Conservation (phyloP, 2,888 invertebrate species). For the Drosophila koepferae region DNA sequence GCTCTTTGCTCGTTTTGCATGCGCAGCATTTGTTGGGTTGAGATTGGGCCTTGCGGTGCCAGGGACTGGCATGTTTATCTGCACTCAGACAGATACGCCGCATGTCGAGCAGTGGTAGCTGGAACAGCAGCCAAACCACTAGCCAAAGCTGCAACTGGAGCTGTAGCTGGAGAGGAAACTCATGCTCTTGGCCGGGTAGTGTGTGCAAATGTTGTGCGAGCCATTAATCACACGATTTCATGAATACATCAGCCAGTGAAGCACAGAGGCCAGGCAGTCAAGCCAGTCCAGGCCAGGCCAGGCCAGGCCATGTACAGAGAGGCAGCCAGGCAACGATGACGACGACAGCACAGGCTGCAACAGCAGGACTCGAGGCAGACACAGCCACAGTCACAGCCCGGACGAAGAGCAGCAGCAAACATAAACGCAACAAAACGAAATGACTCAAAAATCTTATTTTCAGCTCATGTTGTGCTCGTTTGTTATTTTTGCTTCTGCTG, state of each 20-base stretch:
- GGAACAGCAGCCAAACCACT: constrained; percentile 35
- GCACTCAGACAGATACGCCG: constrained; percentile 80
- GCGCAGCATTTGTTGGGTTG: constrained; percentile 64
- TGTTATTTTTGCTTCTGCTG: constrained; percentile 62
- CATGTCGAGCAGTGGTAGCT: constrained; percentile 67
- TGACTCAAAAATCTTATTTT: constrained; percentile 81
- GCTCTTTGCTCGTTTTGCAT: constrained; percentile 66
- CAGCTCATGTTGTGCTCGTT: constrained; percentile 78
- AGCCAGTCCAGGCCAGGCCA: not conserved
- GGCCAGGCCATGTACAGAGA: constrained; percentile 25
- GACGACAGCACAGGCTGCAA: constrained; percentile 38
- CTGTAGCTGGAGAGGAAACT: constrained; percentile 22
- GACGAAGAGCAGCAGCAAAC: constrained; percentile 7
- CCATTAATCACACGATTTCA: constrained; percentile 85
- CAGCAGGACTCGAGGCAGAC: constrained; percentile 21
- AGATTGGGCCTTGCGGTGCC: constrained; percentile 44
- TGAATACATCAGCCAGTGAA: constrained; percentile 83
- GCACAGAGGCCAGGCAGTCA: constrained; percentile 62
- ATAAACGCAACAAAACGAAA: constrained; percentile 79
- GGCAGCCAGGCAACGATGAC: constrained; percentile 48
- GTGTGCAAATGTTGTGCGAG: constrained; percentile 84
- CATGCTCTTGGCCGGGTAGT: constrained; percentile 57
- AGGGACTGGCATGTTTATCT: constrained; percentile 73
- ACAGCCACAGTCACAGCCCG: constrained; percentile 9
- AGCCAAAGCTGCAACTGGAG: constrained; percentile 22